Evolutionary conservation across 2,797 vertebrate genomes (phyloP), one percentile per base, ranked within the genome.

Genomic region (Propithecus perrieri): DNA sequence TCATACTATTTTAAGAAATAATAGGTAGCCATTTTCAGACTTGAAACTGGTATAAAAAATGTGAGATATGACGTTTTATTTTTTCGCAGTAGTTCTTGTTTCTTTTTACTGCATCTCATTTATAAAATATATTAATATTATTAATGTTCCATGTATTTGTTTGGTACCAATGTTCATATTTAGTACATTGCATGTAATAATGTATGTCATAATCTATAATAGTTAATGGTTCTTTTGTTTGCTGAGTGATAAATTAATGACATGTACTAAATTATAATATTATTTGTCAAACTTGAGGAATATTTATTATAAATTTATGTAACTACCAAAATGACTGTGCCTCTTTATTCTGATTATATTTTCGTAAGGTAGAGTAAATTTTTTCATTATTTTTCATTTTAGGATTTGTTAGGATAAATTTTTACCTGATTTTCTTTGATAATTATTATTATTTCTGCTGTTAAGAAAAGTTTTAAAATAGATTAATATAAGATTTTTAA

Each of bases 1-100:
- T 88, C 57, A 78, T 5, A 63, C 3, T 69, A 72, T 8, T 83
- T 95, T 80, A 78, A 89, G 69, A 94, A 91, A 91, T 65, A 90
- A 79, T 71, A 30, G 88, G 18, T 38, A 63, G 38, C 1, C 1
- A 17, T 67, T 75, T 91, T 7, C 22, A 83, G 53, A 76, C 55
- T 7, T 59, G 28, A 89, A 94, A 33, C 18, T 30, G 4, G 18
- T 5, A 74, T 75, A 28, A 9, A 0, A 59, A 59, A 33, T 53
- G 1, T 46, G 18, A 79, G 7, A 3, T n/a, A 4, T 63, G 15
- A 43, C n/a, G 7, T 57, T 57, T 30, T 67, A 14, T 57, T 74
- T 94, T 84, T 92, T 55, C 55, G 61, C 11, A 67, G 0, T 46
- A 28, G 8, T 41, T 5, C n/a, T 24, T 90, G 35, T 22, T 48